These are phyloP conservation scores for Heteractis magnifica DNA, from an alignment of 92 coral and sea anemone species.

Conservation along the genomic window DNA sequence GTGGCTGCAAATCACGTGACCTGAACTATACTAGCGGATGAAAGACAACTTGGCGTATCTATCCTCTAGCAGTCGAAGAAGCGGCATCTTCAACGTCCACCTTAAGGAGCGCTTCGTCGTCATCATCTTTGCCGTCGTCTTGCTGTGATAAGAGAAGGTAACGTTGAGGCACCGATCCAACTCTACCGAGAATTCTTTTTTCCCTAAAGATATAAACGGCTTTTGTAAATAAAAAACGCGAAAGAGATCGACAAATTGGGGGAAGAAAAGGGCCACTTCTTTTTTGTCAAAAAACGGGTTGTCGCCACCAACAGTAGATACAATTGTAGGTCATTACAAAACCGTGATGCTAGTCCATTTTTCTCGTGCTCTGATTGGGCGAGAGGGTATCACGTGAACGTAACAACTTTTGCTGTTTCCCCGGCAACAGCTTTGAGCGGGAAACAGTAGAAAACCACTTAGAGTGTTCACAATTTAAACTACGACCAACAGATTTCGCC, in stretches of 20 bases:
- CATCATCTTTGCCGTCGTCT: constrained; percentile 13
- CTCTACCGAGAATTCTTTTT: neutral
- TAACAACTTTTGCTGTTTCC: too few species aligned
- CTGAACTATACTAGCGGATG: neutral
- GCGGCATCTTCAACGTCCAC: constrained; percentile 23
- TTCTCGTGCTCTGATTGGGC: too few species aligned
- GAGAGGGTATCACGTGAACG: too few species aligned
- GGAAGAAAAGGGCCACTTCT: neutral
- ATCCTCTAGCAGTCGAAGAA: neutral
- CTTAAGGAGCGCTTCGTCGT: constrained; percentile 20
- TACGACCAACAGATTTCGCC: too few species aligned
- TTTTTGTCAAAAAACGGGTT: neutral
- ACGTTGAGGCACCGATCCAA: neutral
- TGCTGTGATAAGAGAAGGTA: constrained; percentile 12
- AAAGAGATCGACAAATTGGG: too few species aligned
- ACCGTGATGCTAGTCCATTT: too few species aligned
- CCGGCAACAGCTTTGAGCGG: too few species aligned
- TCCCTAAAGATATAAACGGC: constrained; percentile 6
- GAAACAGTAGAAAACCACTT: too few species aligned
- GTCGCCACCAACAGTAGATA: too few species aligned
- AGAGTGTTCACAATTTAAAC: too few species aligned
- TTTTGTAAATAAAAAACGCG: neutral
- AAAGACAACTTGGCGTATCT: neutral
- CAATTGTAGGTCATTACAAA: too few species aligned
- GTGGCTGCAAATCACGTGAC: too few species aligned